Evolutionary conservation across 2,113 vertebrate species (phyloP).

Genomic region (Opisthocomus hoazin): DNA sequence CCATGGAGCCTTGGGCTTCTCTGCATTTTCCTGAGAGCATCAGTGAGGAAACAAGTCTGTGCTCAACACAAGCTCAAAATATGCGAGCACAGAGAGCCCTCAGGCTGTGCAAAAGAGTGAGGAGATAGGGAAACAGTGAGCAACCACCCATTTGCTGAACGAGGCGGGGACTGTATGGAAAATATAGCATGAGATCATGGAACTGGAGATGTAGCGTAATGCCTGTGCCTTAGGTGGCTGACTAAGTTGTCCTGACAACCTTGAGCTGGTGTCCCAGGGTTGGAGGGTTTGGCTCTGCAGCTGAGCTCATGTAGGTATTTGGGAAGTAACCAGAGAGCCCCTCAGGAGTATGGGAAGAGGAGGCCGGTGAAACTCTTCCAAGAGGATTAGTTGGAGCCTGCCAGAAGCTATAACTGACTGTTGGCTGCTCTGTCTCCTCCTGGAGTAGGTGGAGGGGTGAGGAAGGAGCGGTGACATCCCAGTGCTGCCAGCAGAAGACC

Average conservation of each 20-base stretch:
- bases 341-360: conserved; percentile 28
- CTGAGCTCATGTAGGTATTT: conserved; percentile 2
- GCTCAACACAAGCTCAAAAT: not conserved
- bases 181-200: conserved; percentile 49
- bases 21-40: not conserved
- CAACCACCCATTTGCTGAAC: not conserved
- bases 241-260: conserved; percentile 50
- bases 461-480: conserved; percentile 24
- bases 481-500: not conserved
- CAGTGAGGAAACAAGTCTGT: not conserved
- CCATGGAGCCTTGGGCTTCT: not conserved
- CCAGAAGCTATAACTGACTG: conserved; percentile 45
- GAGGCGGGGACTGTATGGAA: conserved; percentile 5
- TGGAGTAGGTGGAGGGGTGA: conserved; percentile 34
- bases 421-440: conserved; percentile 39
- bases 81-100: not conserved
- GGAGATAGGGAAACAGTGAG: conserved; percentile 23
- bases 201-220: not conserved
- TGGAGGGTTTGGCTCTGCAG: conserved; percentile 33
- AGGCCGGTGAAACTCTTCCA: conserved; percentile 47
- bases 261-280: not conserved
- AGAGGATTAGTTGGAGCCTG: conserved; percentile 35
- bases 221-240: conserved; percentile 43
- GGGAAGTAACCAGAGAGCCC: conserved; percentile 55
- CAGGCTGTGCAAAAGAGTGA: not conserved